Evolutionary conservation across 92 coral and sea anemone species (phyloP).

Genomic region (Epizoanthus fatuus): DNA sequence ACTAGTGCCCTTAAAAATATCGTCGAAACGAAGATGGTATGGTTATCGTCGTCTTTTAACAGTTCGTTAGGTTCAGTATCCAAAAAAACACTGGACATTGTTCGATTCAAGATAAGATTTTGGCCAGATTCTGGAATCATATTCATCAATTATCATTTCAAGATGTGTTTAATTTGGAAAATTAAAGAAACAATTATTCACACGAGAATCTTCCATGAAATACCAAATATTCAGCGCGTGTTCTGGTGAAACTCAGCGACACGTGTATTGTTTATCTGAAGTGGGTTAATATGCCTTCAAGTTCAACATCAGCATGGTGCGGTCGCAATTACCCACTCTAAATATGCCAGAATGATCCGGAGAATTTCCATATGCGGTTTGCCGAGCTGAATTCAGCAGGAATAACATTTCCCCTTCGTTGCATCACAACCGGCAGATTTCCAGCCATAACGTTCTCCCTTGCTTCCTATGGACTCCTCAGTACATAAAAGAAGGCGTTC

Average conservation of each 20-base stretch:
- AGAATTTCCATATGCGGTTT: constrained; percentile 7
- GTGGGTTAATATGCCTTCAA: background rate
- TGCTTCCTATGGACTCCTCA: background rate
- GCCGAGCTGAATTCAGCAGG: background rate
- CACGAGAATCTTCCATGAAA: constrained; percentile 4
- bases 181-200: background rate
- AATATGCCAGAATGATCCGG: background rate
- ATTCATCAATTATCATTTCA: background rate
- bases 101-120: no score
- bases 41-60: no score
- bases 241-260: background rate
- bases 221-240: background rate
- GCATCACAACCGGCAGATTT: background rate
- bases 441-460: background rate
- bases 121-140: background rate
- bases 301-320: constrained; percentile 1
- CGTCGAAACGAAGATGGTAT: no score
- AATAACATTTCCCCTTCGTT: background rate
- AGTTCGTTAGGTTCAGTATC: no score
- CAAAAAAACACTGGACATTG: no score
- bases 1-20: no score
- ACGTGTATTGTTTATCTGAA: constrained; percentile 1
- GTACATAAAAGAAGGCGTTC: background rate
- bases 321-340: constrained; percentile 16
- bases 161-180: background rate